Evolutionary conservation across 2,797 vertebrate species (phyloP), one percentile per base, ranked within the genome.

Genomic region (Channa striata): DNA sequence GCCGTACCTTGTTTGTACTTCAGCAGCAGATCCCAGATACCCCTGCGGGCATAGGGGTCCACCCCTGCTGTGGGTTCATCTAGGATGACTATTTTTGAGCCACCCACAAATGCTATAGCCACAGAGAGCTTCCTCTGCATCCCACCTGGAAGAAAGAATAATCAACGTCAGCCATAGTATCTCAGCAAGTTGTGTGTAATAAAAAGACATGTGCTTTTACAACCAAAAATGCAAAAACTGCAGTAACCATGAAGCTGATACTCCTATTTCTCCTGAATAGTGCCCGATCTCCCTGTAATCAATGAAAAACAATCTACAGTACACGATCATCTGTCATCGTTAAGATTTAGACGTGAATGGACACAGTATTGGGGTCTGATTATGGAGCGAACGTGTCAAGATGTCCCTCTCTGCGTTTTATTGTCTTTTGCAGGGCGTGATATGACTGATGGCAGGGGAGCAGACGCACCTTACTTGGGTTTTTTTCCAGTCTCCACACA

Each of bases 51-150:
- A 9, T 97, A 99, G 12, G 98, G 98, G 87, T 99, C 98, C 72
- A 99, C 98, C 0, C 98, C 98, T 3, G 98, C 98, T 1, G 98
- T 99, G 13, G 98, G 98, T 71, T 99, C 98, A 57, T 99, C 98
- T 68, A 99, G 89, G 89, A 99, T 98, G 82, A 99, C 95, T 40
- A 99, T 96, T 79, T 96, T 96, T 20, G 98, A 99, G 44, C 97
- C 97, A 1, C 98, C 98, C 0, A 98, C 97, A 75, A 99, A 99
- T 0, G 98, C 98, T 71, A 99, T 95, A 23, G 97, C 98, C 82
- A 99, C 96, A 0, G 98, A 99, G 37, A 99, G 93, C 80, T 99
- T 99, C 81, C 98, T 96, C 90, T 99, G 97, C 98, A 99, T 99
- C 52, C 98, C 98, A 74, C 98, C 98, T 99, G 49, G 2, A 71